Conservation (phyloP, 2,888 invertebrate species). For the Venustoraphidia nigricollis region DNA sequence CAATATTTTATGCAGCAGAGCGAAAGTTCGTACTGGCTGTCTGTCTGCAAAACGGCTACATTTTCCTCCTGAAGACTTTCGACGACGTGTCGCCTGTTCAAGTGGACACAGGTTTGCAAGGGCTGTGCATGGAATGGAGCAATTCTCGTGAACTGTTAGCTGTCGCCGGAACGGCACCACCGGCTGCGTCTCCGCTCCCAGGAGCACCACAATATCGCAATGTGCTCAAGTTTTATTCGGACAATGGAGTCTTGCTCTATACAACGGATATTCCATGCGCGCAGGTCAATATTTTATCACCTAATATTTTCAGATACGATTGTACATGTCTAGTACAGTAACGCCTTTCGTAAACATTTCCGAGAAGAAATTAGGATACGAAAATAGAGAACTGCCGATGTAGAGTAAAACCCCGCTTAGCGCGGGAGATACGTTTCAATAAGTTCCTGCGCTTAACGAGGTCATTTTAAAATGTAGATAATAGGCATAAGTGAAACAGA, state of each 20-base stretch:
- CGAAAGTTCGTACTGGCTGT: conserved; percentile 70
- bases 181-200: conserved; percentile 10
- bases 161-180: conserved; percentile 62
- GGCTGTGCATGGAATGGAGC: conserved; percentile 89
- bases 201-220: conserved; percentile 49
- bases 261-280: conserved; percentile 63
- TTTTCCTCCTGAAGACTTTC: conserved; percentile 77
- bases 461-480: no score
- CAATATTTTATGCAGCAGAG: conserved; percentile 29
- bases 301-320: no score
- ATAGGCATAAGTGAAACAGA: no score
- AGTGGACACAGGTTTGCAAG: conserved; percentile 66
- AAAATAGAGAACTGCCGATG: no score
- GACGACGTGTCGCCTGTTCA: conserved; percentile 87
- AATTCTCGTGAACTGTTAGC: conserved; percentile 85
- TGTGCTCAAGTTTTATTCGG: conserved; percentile 82
- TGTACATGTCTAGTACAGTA: no score
- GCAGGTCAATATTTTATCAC: conserved; percentile 33
- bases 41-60: conserved; percentile 76
- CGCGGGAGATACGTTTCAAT: no score
- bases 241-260: conserved; percentile 67
- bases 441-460: no score
- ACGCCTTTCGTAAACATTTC: no score
- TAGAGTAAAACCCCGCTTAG: no score
- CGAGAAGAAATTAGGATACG: no score